Evolutionary conservation across 2,888 invertebrate genomes (phyloP).

Genomic region (Athalia circularis): DNA sequence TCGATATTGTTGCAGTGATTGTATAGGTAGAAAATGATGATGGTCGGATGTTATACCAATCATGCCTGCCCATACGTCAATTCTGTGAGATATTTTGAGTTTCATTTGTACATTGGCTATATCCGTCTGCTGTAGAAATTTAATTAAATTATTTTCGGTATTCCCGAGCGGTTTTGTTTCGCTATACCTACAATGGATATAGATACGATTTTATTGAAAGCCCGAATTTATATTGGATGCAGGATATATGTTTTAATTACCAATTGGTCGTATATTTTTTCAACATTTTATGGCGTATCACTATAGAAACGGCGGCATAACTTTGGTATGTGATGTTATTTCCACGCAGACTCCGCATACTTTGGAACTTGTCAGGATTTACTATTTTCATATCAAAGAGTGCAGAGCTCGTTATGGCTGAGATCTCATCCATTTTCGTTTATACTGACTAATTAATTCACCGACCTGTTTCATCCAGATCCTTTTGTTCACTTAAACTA

Average conservation of each 20-base stretch:
- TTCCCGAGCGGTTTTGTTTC: constrained; percentile 7
- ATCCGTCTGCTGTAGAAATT: constrained; percentile 7
- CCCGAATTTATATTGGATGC: neutral
- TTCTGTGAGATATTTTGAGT: constrained; percentile 24
- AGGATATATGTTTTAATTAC: neutral
- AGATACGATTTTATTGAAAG: constrained; percentile 7
- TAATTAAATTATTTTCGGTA: constrained; percentile 23
- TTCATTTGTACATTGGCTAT: neutral
- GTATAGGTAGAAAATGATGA: too few species aligned
- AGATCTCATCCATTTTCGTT: neutral
- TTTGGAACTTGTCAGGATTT: too few species aligned
- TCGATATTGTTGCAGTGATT: neutral
- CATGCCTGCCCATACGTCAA: neutral
- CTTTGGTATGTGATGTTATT: too few species aligned
- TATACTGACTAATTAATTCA: constrained; percentile 26
- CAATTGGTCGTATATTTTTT: neutral
- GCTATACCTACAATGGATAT: neutral
- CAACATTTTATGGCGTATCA: neutral
- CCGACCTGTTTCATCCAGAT: constrained; percentile 1
- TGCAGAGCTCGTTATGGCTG: neutral
- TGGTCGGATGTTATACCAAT: neutral
- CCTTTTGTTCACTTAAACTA: constrained; percentile 1
- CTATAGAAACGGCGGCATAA: too few species aligned
- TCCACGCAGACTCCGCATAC: too few species aligned
- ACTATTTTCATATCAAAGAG: too few species aligned